Evolutionary conservation across 1,140 invertebrate species (phyloP).

Genomic region (Papilio dardanus): DNA sequence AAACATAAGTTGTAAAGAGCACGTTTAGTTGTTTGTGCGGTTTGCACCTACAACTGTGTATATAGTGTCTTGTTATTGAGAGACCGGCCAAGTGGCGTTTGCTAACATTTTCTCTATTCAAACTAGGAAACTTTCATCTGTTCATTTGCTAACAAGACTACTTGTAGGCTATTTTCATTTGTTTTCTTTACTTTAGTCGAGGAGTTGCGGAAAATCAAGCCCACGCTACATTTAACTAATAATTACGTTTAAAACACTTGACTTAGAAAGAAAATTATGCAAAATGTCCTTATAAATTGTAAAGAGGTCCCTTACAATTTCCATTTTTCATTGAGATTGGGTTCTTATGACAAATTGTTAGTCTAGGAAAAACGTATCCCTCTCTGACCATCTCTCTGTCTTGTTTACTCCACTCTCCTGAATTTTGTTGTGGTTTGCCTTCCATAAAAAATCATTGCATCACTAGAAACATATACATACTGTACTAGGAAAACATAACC

Average conservation of each 20-base stretch:
- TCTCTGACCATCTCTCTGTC: neutral
- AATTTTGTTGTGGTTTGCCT: neutral
- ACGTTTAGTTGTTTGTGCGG: conserved; percentile 36
- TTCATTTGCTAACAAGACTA: conserved; percentile 29
- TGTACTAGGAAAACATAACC: conserved; percentile 19
- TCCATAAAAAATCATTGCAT: conserved; percentile 1
- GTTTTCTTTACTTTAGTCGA: neutral
- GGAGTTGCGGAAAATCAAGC: no score
- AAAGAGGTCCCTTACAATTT: no score
- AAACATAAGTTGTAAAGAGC: conserved; percentile 51
- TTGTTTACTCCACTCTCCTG: neutral
- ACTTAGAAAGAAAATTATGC: no score
- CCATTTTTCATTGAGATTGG: no score
- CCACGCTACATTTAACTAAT: no score
- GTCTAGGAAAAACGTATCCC: neutral
- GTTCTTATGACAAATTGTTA: neutral
- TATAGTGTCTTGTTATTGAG: conserved; percentile 27
- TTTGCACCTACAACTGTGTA: conserved; percentile 26
- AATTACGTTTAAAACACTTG: neutral
- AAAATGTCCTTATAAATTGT: no score
- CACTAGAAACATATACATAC: conserved; percentile 1
- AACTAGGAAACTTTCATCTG: conserved; percentile 29
- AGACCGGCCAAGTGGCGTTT: conserved; percentile 29
- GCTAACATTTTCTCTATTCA: conserved; percentile 36
- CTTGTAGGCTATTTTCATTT: conserved; percentile 6